Conservation (phyloP, 2,888 invertebrate genomes). For the Agrotis segetum region DNA sequence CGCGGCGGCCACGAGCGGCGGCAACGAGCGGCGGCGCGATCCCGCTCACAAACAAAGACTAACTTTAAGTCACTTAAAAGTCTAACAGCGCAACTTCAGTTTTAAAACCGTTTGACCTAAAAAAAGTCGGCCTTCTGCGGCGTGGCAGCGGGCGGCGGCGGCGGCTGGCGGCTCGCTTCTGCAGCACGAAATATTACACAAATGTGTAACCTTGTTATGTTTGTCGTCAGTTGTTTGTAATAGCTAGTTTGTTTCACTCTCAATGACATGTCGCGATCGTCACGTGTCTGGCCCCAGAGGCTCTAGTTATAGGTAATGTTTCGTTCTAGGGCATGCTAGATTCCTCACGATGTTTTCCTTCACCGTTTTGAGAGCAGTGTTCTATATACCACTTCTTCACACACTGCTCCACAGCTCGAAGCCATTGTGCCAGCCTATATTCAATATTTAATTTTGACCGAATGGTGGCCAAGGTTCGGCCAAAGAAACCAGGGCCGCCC, state of each 20-base stretch:
- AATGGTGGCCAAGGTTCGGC: no score
- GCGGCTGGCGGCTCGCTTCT: background rate
- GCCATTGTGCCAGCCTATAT: no score
- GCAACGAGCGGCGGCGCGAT: constrained; percentile 44
- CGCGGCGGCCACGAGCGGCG: constrained; percentile 35
- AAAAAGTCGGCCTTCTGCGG: constrained; percentile 54
- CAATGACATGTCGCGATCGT: constrained; percentile 1
- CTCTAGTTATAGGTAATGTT: no score
- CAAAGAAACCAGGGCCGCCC: no score
- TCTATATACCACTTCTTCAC: no score
- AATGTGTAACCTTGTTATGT: constrained; percentile 47
- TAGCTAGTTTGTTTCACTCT: constrained; percentile 33
- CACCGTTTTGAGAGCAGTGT: no score
- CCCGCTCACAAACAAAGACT: constrained; percentile 68
- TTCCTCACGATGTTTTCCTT: no score
- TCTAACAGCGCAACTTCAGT: constrained; percentile 74
- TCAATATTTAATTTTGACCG: no score
- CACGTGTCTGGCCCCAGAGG: no score
- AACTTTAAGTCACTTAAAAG: constrained; percentile 80
- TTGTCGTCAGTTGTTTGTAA: constrained; percentile 31
- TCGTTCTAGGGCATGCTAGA: no score
- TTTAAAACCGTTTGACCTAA: constrained; percentile 77
- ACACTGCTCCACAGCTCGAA: no score
- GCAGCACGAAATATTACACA: constrained; percentile 31
- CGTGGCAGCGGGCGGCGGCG: constrained; percentile 10